Percentiles rank a stretch among this genome's conserved stretches.
Conservation (phyloP, 2,888 invertebrate genomes). For the Sesamia inferens region DNA sequence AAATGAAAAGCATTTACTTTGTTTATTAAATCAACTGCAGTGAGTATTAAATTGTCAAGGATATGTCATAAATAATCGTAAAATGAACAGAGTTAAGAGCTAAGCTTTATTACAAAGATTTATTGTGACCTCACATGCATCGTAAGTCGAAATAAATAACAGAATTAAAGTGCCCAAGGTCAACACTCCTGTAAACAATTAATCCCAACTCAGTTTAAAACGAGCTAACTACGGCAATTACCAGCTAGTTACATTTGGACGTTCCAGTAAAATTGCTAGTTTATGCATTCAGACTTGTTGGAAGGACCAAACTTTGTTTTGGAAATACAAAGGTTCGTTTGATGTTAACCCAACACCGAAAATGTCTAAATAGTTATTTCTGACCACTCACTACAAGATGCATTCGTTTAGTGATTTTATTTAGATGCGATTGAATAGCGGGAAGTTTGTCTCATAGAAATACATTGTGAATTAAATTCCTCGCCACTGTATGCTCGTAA, state of each 20-base stretch:
- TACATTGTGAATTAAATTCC: background rate
- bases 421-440: background rate
- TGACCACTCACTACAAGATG: background rate
- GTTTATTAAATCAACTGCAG: background rate
- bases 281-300: slow-evolving; percentile 21
- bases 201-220: slow-evolving; percentile 40
- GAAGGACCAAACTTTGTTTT: slow-evolving; percentile 23
- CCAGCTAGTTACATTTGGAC: slow-evolving; percentile 42
- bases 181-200: slow-evolving; percentile 33
- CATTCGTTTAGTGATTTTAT: background rate
- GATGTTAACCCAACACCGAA: slow-evolving; percentile 13
- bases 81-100: background rate
- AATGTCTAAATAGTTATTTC: slow-evolving; percentile 16
- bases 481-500: background rate
- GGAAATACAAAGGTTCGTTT: slow-evolving; percentile 8
- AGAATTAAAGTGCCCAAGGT: slow-evolving; percentile 16
- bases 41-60: background rate
- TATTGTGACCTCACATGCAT: background rate
- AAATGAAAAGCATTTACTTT: background rate
- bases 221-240: slow-evolving; percentile 45
- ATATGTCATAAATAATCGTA: background rate
- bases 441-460: background rate
- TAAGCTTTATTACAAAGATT: too few relatives aligned
- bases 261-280: slow-evolving; percentile 31
- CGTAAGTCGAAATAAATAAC: slow-evolving; percentile 26